These are phyloP conservation scores for Pedionomus torquatus DNA, from an alignment of 2,113 vertebrate species.

Conservation along the genomic window DNA sequence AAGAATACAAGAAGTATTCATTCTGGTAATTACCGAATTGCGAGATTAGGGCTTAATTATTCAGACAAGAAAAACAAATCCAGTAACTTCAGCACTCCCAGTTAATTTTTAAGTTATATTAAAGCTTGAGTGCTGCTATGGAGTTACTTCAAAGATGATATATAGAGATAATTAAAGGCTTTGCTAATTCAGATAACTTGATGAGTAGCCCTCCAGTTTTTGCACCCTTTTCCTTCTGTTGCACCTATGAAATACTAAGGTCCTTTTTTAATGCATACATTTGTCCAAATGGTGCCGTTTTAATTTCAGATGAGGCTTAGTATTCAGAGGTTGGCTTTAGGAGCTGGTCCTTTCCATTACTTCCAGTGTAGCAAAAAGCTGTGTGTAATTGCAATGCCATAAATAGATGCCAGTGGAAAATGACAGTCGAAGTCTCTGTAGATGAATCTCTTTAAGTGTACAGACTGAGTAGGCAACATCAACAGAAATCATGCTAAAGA, in stretches of 20 bases:
- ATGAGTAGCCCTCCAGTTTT: background rate
- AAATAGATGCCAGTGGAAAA: slow-evolving; percentile 14
- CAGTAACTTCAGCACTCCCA: background rate
- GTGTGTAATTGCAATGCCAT: background rate
- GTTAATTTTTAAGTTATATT: background rate
- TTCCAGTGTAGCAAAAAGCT: background rate
- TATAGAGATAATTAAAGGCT: background rate
- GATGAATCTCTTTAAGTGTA: background rate
- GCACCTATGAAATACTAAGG: background rate
- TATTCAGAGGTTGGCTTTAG: background rate
- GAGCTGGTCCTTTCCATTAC: background rate
- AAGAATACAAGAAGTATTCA: background rate
- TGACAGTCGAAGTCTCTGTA: background rate
- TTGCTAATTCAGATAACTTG: background rate
- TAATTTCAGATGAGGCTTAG: background rate
- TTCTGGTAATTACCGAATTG: background rate
- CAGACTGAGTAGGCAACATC: background rate
- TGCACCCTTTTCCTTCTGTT: background rate
- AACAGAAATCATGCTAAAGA: background rate
- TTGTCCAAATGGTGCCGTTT: background rate
- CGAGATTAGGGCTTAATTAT: background rate
- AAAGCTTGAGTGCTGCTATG: background rate
- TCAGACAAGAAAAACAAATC: background rate
- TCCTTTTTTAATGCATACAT: background rate
- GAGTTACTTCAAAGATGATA: background rate